Percentiles rank a stretch among this genome's conserved stretches.
Evolutionary conservation across 2,113 vertebrate genomes (phyloP).

Genomic region (Rhinolophus sinicus): DNA sequence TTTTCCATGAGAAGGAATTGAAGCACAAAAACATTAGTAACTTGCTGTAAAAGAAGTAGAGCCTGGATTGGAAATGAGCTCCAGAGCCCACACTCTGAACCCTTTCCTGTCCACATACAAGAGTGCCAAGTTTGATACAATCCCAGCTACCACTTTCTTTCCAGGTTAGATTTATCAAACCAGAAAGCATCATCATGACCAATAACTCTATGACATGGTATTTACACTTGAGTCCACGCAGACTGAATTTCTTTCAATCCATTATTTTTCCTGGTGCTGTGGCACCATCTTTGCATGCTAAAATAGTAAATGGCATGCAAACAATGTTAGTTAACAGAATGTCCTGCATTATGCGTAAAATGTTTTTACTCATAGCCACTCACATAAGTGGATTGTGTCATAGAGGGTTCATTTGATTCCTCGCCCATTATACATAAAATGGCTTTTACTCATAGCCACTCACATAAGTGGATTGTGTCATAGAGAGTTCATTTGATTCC

Average conservation of each 20-base stretch:
- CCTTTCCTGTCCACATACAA: neutral
- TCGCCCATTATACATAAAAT: neutral
- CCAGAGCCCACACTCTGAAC: no score
- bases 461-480: no score
- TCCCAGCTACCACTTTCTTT: neutral
- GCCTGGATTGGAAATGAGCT: neutral
- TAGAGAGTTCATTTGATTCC: neutral
- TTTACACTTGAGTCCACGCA: neutral
- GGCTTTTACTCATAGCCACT: neutral
- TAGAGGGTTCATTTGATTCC: neutral
- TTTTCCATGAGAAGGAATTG: neutral
- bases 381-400: no score
- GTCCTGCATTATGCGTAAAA: no score
- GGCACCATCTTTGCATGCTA: neutral
- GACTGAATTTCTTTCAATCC: neutral
- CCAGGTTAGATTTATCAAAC: neutral
- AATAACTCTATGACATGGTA: neutral
- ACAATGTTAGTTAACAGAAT: neutral
- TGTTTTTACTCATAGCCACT: neutral
- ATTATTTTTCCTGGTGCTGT: no score
- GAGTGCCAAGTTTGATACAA: neutral
- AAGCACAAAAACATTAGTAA: neutral
- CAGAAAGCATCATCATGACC: neutral
- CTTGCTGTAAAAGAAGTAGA: neutral
- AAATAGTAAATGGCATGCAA: neutral